These are phyloP conservation scores for Oreochromis grahami DNA, from an alignment of 2,797 vertebrate species.

Conservation along the genomic window DNA sequence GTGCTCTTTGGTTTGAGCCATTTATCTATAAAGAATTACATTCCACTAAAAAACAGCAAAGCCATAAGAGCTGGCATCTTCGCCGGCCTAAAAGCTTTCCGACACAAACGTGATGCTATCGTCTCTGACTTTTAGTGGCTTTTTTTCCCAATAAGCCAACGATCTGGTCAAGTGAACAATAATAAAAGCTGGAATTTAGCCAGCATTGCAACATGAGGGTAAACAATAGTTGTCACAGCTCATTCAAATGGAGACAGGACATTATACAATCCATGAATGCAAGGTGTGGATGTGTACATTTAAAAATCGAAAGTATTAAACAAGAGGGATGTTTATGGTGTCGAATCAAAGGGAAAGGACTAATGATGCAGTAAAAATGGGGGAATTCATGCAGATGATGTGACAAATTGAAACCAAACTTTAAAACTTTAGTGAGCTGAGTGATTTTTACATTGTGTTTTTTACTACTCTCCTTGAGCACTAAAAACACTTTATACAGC, in stretches of 20 bases:
- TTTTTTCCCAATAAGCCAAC: not conserved
- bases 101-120: not conserved
- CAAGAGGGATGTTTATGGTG: not conserved
- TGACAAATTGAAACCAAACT: not conserved
- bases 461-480: not conserved
- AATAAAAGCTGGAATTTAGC: not conserved
- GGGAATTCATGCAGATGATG: not conserved
- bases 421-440: not conserved
- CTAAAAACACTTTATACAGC: not conserved
- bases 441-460: not conserved
- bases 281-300: not conserved
- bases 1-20: constrained; percentile 3
- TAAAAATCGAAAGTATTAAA: not conserved
- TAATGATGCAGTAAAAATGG: not conserved
- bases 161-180: not conserved
- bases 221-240: not conserved
- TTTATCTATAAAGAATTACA: constrained; percentile 22
- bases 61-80: not conserved
- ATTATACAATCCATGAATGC: not conserved
- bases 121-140: not conserved
- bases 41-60: constrained; percentile 5
- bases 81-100: not conserved
- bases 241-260: not conserved
- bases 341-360: not conserved
- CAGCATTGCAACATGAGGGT: not conserved